Evolutionary conservation across 2,888 invertebrate species (phyloP).

Genomic region (Allygus modestus): DNA sequence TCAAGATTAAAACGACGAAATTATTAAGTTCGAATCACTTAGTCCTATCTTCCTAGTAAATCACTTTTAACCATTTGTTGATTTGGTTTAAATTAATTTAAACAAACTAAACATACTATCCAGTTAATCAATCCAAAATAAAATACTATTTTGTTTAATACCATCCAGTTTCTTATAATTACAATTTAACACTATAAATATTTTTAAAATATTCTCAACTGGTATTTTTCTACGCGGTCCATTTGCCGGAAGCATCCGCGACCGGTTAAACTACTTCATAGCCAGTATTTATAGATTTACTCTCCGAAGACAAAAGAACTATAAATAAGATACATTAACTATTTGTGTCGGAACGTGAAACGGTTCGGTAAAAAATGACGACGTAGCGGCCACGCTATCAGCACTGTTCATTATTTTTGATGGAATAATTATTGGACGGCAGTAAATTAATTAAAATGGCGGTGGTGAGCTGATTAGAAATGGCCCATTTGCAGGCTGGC

Average conservation of each 20-base stretch:
- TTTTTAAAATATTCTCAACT: too few species aligned
- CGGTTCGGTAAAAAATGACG: not conserved
- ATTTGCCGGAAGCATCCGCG: not conserved
- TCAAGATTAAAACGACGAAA: too few species aligned
- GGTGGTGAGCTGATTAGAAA: slow-evolving; percentile 57
- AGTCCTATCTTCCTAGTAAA: too few species aligned
- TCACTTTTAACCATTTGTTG: too few species aligned
- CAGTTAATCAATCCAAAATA: too few species aligned
- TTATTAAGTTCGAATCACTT: too few species aligned
- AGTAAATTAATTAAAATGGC: slow-evolving; percentile 49
- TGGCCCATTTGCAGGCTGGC: slow-evolving; percentile 52
- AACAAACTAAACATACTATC: too few species aligned
- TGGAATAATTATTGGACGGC: slow-evolving; percentile 45
- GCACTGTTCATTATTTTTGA: slow-evolving; percentile 5
- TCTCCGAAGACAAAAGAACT: slow-evolving; percentile 44
- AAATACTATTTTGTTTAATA: too few species aligned
- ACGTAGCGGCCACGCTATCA: not conserved
- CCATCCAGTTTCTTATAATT: too few species aligned
- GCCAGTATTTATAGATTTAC: slow-evolving; percentile 47
- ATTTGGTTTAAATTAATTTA: too few species aligned
- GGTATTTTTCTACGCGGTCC: too few species aligned
- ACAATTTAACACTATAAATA: too few species aligned
- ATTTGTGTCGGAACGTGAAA: not conserved
- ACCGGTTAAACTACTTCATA: not conserved
- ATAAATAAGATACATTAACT: slow-evolving; percentile 52